These are phyloP conservation scores for Scolopax rusticola DNA, from an alignment of 2,797 vertebrate species.

Conservation along the genomic window DNA sequence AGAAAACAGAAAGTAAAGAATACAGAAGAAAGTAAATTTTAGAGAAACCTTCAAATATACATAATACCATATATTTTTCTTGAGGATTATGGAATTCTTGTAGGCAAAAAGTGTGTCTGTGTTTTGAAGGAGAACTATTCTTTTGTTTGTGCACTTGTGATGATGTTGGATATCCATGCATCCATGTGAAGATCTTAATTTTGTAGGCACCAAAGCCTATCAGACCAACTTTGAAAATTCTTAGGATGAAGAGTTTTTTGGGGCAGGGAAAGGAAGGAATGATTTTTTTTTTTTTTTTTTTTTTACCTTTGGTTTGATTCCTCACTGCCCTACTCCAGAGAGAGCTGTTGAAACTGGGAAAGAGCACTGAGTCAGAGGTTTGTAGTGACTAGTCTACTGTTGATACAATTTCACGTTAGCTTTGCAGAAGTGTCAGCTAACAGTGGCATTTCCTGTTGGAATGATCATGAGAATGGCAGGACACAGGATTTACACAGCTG, in stretches of 20 bases:
- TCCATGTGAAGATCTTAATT: neutral
- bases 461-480: neutral
- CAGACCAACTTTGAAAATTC: neutral
- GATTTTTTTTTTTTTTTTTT: neutral
- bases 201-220: neutral
- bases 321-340: neutral
- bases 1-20: too few relatives aligned
- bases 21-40: neutral
- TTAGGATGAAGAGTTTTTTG: neutral
- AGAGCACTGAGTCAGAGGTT: conserved; percentile 27
- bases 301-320: neutral
- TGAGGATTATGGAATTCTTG: neutral
- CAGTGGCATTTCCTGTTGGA: conserved; percentile 11
- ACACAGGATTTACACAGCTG: conserved; percentile 27
- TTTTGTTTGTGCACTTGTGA: neutral
- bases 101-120: neutral
- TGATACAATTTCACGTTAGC: neutral
- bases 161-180: neutral
- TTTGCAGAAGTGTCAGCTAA: neutral
- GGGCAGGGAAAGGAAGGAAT: neutral
- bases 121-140: neutral
- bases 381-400: neutral
- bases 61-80: neutral
- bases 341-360: neutral
- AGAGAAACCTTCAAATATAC: neutral